Percentiles rank a stretch among this genome's conserved stretches.
phyloP scores from a whole-genome alignment of 1,140 invertebrate genomes.

The Rhagoletis zephyria region DNA sequence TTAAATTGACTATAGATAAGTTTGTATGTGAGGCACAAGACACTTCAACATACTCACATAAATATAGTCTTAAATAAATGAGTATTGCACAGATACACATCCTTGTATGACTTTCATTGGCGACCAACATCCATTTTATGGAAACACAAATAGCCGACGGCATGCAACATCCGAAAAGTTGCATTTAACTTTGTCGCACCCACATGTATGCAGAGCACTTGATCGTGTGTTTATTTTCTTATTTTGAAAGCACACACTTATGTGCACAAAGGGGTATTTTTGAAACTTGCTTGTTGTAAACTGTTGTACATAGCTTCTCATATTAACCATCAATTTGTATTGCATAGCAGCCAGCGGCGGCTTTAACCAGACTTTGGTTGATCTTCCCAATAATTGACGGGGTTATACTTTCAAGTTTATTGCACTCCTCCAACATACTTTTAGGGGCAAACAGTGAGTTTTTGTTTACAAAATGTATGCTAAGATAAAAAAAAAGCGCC shows the following conservation, averaged over 20 bases:
- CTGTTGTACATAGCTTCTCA: neutral
- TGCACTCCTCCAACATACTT: constrained; percentile 61
- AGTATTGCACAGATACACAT: neutral
- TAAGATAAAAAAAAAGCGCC: too few relatives aligned
- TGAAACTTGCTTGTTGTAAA: neutral
- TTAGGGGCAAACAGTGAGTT: constrained; percentile 56
- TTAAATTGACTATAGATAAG: too few relatives aligned
- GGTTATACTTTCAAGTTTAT: constrained; percentile 59
- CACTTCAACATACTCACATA: neutral
- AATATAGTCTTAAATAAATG: neutral
- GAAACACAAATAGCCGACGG: constrained; percentile 11
- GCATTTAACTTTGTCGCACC: constrained; percentile 71
- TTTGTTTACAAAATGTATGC: constrained; percentile 41
- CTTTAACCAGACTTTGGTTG: constrained; percentile 63
- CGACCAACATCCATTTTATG: neutral
- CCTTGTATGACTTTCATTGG: neutral
- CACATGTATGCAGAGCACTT: constrained; percentile 54
- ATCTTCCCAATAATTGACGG: constrained; percentile 18
- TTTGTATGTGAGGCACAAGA: neutral
- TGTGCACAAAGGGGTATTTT: neutral
- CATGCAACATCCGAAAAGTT: constrained; percentile 72
- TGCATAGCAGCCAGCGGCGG: constrained; percentile 62
- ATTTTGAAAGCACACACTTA: neutral
- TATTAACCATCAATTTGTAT: neutral
- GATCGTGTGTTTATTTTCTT: too few relatives aligned